Conservation (phyloP, 2,888 invertebrate species). For the Dichetophora obliterata region DNA sequence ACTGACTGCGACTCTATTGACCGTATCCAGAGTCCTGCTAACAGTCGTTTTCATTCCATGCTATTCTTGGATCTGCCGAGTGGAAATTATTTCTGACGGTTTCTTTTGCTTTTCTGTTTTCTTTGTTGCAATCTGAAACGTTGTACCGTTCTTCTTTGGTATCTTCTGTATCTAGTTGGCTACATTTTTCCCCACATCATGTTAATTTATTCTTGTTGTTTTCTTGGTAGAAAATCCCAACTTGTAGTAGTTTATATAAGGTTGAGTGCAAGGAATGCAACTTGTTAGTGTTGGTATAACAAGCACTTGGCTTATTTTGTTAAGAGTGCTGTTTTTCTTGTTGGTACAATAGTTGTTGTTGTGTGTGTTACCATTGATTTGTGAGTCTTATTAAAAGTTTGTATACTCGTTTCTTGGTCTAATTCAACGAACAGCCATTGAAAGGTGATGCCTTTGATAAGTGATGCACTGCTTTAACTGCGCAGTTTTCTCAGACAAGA, state of each 20-base stretch:
- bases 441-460: background rate
- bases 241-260: background rate
- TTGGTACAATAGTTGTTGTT: background rate
- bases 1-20: too few relatives aligned
- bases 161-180: background rate
- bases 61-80: too few relatives aligned
- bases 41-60: too few relatives aligned
- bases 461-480: background rate
- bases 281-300: background rate
- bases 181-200: background rate
- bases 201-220: background rate
- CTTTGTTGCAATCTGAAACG: too few relatives aligned
- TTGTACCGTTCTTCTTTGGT: background rate
- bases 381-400: background rate
- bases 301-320: background rate
- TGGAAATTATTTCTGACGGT: too few relatives aligned
- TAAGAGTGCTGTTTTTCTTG: background rate
- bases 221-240: too few relatives aligned
- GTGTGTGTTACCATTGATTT: background rate
- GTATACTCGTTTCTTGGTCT: background rate
- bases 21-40: too few relatives aligned
- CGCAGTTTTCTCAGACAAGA: background rate
- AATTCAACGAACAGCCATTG: background rate
- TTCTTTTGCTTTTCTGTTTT: too few relatives aligned
- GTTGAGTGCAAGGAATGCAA: background rate